Conservation (phyloP, 1,140 invertebrate species). For the Solenopsis fugax region DNA sequence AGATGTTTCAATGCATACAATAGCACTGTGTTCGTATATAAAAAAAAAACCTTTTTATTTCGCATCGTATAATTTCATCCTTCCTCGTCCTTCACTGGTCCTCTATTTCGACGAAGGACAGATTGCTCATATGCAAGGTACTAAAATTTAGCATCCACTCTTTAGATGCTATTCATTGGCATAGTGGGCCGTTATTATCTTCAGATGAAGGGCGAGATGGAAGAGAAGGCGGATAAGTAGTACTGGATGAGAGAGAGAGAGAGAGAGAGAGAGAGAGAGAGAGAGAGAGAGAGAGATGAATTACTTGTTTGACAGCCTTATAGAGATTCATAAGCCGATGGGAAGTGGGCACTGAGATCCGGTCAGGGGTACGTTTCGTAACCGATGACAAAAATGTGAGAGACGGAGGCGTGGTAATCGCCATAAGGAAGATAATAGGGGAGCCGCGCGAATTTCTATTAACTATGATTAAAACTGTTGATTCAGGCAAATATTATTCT, state of each 20-base stretch:
- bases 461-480: constrained; percentile 19
- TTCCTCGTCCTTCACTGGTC: neutral
- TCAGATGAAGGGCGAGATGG: constrained; percentile 32
- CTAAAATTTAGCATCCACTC: constrained; percentile 68
- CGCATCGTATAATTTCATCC: constrained; percentile 10
- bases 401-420: constrained; percentile 65
- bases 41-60: constrained; percentile 17
- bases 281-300: constrained; percentile 71
- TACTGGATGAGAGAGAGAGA: constrained; percentile 33
- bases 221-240: constrained; percentile 18
- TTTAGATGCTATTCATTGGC: constrained; percentile 68
- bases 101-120: constrained; percentile 39
- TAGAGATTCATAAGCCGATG: constrained; percentile 80
- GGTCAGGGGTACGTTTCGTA: constrained; percentile 58
- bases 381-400: constrained; percentile 67
- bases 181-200: constrained; percentile 64
- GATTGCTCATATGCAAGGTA: constrained; percentile 52
- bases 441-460: constrained; percentile 9
- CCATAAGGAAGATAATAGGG: neutral
- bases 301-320: constrained; percentile 82
- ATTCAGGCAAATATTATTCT: neutral
- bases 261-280: constrained; percentile 37
- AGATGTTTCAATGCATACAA: constrained; percentile 42
- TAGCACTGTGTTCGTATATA: neutral
- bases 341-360: constrained; percentile 71